phyloP scores from a whole-genome alignment of 2,888 invertebrate genomes.

The Tribolium freemani region DNA sequence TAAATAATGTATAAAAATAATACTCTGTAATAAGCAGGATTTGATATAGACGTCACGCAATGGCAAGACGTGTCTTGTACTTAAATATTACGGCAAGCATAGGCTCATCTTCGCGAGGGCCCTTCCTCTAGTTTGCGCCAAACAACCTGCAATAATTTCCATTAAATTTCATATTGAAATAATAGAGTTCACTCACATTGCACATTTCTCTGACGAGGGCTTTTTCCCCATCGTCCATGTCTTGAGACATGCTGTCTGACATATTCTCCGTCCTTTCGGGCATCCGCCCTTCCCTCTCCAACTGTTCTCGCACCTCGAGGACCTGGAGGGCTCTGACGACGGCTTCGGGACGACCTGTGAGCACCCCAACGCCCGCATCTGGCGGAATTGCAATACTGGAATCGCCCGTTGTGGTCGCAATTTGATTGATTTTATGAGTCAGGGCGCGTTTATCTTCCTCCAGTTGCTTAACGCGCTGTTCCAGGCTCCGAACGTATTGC shows the following conservation, averaged over 20 bases:
- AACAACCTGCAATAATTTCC: slow-evolving; percentile 75
- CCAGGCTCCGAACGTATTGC: slow-evolving; percentile 91
- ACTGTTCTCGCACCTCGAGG: slow-evolving; percentile 90
- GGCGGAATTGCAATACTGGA: slow-evolving; percentile 61
- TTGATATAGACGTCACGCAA: slow-evolving; percentile 13
- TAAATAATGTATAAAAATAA: slow-evolving; percentile 44
- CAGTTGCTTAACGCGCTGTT: slow-evolving; percentile 86
- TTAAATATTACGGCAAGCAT: slow-evolving; percentile 7
- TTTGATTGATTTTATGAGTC: slow-evolving; percentile 69
- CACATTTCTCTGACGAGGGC: slow-evolving; percentile 96
- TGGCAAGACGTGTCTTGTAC: slow-evolving; percentile 39
- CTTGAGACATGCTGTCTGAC: slow-evolving; percentile 69
- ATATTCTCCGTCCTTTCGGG: slow-evolving; percentile 55
- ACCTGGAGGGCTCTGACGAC: slow-evolving; percentile 88
- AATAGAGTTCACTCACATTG: slow-evolving; percentile 75
- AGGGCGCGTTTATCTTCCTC: slow-evolving; percentile 83
- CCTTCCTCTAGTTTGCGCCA: slow-evolving; percentile 92
- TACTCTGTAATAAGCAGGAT: slow-evolving; percentile 30
- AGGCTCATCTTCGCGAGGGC: slow-evolving; percentile 70
- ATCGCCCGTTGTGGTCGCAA: slow-evolving; percentile 68
- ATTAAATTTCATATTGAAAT: background rate
- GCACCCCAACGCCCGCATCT: slow-evolving; percentile 63
- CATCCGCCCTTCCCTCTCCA: slow-evolving; percentile 75
- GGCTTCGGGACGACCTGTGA: slow-evolving; percentile 87
- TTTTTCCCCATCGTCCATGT: slow-evolving; percentile 89